These are phyloP conservation scores for Fulica atra DNA, from an alignment of 2,113 vertebrate genomes.

Conservation along the genomic window DNA sequence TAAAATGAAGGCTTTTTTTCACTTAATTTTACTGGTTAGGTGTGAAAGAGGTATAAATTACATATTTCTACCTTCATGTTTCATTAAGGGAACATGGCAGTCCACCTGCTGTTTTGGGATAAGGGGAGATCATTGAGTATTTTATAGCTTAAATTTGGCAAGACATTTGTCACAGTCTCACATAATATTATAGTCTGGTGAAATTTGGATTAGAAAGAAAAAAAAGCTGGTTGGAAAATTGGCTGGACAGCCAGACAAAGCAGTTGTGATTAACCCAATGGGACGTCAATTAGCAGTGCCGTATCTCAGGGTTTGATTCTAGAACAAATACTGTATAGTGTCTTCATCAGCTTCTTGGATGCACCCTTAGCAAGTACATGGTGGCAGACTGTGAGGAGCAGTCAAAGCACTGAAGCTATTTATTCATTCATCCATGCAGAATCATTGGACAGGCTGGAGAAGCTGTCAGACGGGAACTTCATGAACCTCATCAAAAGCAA, in stretches of 20 bases:
- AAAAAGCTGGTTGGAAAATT: neutral
- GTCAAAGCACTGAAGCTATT: neutral
- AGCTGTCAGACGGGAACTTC: neutral
- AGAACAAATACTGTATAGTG: neutral
- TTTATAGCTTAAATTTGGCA: neutral
- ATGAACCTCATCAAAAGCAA: neutral
- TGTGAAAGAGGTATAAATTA: neutral
- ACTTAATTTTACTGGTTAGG: neutral
- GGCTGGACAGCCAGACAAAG: neutral
- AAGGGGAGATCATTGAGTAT: neutral
- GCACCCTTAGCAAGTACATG: neutral
- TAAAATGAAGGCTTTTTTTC: neutral
- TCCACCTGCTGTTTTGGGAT: neutral
- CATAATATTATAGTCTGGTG: neutral
- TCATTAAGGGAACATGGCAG: neutral
- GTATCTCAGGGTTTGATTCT: neutral
- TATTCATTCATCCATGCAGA: neutral
- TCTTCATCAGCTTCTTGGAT: neutral
- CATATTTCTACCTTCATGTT: neutral
- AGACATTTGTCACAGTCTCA: neutral
- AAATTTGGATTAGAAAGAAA: neutral
- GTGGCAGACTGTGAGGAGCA: rapidly evolving
- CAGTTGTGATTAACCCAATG: neutral
- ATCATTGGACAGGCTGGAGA: neutral
- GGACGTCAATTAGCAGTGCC: neutral